Base-by-base conservation (phyloP, 2,113 vertebrate species). In the Ophthalmolycus amberensis region DNA sequence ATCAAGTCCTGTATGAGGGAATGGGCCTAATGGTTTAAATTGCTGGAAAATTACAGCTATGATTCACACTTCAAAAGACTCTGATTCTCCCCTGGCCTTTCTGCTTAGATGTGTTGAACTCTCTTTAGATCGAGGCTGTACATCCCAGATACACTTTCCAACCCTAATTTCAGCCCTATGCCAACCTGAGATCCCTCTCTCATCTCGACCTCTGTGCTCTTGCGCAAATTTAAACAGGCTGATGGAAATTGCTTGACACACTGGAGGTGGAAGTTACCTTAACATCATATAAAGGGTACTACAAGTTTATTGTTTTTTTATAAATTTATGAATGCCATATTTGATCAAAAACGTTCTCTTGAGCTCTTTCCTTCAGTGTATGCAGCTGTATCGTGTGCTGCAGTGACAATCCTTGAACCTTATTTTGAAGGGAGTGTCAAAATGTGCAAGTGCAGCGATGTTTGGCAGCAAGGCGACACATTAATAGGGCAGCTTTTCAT, bases 61-160 rank as follows among this genome's bases (percentile, higher is more conserved):
- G 38, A 90, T 91, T 91, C 85, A 62, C 65, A 92, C 91, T 91
- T 94, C 91, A 92, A 92, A 93, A 91, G 90, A 84, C 85, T 91
- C 79, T 82, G 82, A 91, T 91, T 89, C 80, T 80, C 90, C 90
- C 85, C 22, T 77, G 84, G 83, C 86, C 84, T 84, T 89, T 89
- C 70, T 82, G 79, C 88, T 90, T 76, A 88, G 88, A 89, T 90
- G 86, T 89, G 79, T 79, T 90, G 76, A 93, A 85, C 87, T 86
- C 83, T 82, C 83, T 84, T 88, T 83, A 85, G 89, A 91, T 90
- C 22, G 72, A 68, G 40, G 86, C 62, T 87, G 65, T 62, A 67
- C 71, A 88, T 83, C 80, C 63, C 77, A 76, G 82, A 90, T 90
- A 85, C 67, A 82, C 85, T 90, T 85, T 85, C 80, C 81, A 82